Percentiles rank a stretch among this genome's conserved stretches.
Evolutionary conservation across 2,113 vertebrate species (phyloP).

Genomic region (Silurus asotus): DNA sequence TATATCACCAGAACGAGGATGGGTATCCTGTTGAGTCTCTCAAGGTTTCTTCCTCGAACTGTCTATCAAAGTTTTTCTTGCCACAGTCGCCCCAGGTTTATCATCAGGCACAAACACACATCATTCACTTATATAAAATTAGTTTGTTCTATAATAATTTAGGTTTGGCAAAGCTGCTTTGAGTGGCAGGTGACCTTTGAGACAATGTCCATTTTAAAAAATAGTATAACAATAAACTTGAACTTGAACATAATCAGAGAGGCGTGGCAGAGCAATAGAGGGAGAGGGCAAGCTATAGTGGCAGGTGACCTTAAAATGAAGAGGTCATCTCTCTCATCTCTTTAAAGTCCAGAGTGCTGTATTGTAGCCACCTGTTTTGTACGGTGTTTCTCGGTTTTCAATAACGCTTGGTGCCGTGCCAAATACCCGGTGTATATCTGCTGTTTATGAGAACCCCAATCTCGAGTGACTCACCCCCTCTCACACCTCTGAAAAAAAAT

Average conservation of each 20-base stretch:
- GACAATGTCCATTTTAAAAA: too few species aligned
- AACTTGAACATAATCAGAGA: slow-evolving; percentile 13
- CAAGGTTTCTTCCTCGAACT: too few species aligned
- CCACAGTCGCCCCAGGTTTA: too few species aligned
- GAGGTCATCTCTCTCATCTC: slow-evolving; percentile 20
- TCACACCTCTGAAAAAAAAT: slow-evolving; percentile 24
- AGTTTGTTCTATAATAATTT: too few species aligned
- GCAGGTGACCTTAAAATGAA: slow-evolving; percentile 49
- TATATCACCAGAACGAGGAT: too few species aligned
- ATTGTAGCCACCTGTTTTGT: background rate
- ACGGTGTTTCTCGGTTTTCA: slow-evolving; percentile 27
- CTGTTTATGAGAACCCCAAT: slow-evolving; percentile 42
- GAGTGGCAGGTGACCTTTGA: too few species aligned
- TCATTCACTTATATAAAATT: too few species aligned
- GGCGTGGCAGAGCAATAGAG: background rate
- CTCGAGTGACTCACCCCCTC: slow-evolving; percentile 41
- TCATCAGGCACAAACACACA: too few species aligned
- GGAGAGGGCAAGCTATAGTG: slow-evolving; percentile 31
- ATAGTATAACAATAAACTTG: too few species aligned
- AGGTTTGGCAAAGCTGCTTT: too few species aligned
- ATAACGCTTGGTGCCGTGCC: slow-evolving; percentile 17
- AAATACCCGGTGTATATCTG: slow-evolving; percentile 30
- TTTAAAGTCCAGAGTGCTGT: slow-evolving; percentile 3
- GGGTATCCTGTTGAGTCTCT: too few species aligned
- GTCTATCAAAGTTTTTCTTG: too few species aligned